phyloP scores from a whole-genome alignment of 2,797 vertebrate species.

The Poeciliopsis paucimaculata region DNA sequence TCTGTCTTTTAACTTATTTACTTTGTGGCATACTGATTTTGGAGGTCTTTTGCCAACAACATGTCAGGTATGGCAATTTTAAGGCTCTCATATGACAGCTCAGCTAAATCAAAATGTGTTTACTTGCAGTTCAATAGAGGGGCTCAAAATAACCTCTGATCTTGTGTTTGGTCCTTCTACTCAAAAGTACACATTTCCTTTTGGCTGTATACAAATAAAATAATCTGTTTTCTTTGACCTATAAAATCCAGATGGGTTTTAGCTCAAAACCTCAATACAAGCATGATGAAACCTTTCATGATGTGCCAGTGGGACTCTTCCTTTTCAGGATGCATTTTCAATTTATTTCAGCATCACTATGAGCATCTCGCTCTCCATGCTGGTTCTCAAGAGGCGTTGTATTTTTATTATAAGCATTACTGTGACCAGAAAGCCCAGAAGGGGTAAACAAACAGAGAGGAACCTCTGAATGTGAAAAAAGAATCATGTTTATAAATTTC shows the following conservation, averaged over 20 bases:
- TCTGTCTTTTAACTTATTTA: not conserved
- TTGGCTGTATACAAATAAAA: constrained; percentile 15
- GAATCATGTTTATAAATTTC: constrained; percentile 25
- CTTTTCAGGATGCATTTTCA: constrained; percentile 23
- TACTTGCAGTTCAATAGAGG: not conserved
- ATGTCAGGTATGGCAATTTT: not conserved
- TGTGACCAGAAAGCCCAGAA: not conserved
- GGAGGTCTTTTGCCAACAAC: not conserved
- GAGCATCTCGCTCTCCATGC: not conserved
- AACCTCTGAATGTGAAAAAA: not conserved
- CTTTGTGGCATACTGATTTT: not conserved
- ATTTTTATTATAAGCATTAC: not conserved
- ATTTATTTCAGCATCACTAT: constrained; percentile 32
- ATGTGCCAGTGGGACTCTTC: constrained; percentile 30
- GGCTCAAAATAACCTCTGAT: constrained; percentile 7
- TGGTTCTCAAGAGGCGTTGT: constrained; percentile 16
- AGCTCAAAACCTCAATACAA: constrained; percentile 28
- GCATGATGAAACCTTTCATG: constrained; percentile 14
- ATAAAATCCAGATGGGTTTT: constrained; percentile 19
- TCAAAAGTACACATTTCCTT: not conserved
- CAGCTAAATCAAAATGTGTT: not conserved
- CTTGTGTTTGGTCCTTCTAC: constrained; percentile 10
- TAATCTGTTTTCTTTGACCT: constrained; percentile 14
- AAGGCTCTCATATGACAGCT: not conserved
- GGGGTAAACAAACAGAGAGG: constrained; percentile 1